Evolutionary conservation across 2,797 vertebrate genomes (phyloP).

Genomic region (Aselliscus stoliczkanus): DNA sequence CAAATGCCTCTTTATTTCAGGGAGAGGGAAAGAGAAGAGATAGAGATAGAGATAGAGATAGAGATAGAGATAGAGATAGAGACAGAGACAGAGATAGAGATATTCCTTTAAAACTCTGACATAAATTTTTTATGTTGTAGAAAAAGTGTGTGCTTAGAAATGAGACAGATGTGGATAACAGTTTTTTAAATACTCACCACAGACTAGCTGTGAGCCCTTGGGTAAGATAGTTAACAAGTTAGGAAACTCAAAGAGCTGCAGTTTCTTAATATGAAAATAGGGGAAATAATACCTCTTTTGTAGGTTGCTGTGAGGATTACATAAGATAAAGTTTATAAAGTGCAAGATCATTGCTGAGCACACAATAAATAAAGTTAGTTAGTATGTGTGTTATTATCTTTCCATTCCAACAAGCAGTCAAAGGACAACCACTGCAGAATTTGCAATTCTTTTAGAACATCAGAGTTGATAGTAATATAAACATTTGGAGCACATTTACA

Average conservation of each 20-base stretch:
- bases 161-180: not conserved
- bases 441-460: not conserved
- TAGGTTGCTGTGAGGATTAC: slow-evolving; percentile 12
- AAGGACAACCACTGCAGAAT: not conserved
- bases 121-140: not conserved
- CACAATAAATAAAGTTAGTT: not conserved
- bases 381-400: not conserved
- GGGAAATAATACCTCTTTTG: not conserved
- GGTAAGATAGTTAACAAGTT: not conserved
- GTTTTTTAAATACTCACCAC: not conserved
- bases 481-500: not conserved
- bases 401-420: not conserved
- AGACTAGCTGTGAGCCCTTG: not conserved
- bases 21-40: not conserved
- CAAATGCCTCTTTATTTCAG: not conserved
- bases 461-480: not conserved
- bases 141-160: not conserved
- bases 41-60: not conserved
- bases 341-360: not conserved
- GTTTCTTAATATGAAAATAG: slow-evolving; percentile 30
- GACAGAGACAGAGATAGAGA: not conserved
- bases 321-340: not conserved
- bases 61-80: too few relatives aligned
- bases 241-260: not conserved
- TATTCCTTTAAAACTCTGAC: slow-evolving; percentile 1